Conservation (phyloP, 2,888 invertebrate genomes). For the Miltochrista miniata region DNA sequence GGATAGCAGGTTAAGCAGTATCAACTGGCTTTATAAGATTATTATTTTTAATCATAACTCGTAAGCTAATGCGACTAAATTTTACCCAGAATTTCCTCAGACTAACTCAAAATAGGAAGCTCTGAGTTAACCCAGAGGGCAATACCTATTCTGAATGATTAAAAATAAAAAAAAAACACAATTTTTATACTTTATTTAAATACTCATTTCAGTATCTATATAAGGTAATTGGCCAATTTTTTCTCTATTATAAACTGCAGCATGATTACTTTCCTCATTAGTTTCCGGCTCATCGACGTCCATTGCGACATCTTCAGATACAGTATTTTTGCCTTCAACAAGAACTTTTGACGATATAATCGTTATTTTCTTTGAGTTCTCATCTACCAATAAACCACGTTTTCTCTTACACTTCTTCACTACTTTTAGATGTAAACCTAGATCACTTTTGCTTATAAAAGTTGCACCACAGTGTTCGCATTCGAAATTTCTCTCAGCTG, state of each 20-base stretch:
- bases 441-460: constrained; percentile 32
- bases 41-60: too few species aligned
- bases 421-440: constrained; percentile 42
- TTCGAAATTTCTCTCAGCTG: constrained; percentile 48
- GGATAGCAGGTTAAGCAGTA: too few species aligned
- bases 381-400: neutral
- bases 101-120: too few species aligned
- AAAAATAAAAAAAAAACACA: neutral
- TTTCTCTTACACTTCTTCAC: constrained; percentile 26
- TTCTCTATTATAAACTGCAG: neutral
- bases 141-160: neutral
- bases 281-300: neutral
- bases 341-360: neutral
- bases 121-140: too few species aligned
- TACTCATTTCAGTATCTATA: constrained; percentile 31
- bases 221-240: constrained; percentile 21
- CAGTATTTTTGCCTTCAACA: neutral
- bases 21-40: too few species aligned
- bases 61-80: too few species aligned
- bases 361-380: too few species aligned
- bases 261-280: neutral
- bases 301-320: too few species aligned
- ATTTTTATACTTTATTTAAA: constrained; percentile 7
- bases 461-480: constrained; percentile 50
- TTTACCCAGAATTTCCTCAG: too few species aligned